A percentile compares a stretch with the other conserved stretches of the same genome.
Conservation (phyloP, 2,113 vertebrate species). For the Shinisaurus crocodilurus region DNA sequence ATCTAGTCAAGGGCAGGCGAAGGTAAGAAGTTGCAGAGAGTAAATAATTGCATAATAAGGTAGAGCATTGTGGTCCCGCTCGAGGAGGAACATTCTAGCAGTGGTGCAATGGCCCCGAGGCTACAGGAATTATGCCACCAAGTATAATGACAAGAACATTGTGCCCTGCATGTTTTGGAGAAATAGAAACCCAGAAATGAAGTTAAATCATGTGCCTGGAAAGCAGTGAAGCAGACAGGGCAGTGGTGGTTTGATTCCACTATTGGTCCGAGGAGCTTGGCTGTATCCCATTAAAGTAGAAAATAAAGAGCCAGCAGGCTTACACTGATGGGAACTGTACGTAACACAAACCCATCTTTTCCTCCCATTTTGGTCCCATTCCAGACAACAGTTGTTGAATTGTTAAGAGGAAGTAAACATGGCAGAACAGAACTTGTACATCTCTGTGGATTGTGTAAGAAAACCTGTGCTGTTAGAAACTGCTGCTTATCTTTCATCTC, state of each 20-base stretch:
- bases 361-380: background rate
- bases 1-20: background rate
- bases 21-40: background rate
- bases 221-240: slow-evolving; percentile 48
- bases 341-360: background rate
- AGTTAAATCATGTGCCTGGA: slow-evolving; percentile 66
- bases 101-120: slow-evolving; percentile 62
- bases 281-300: slow-evolving; percentile 51
- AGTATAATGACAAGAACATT: slow-evolving; percentile 58
- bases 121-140: slow-evolving; percentile 60
- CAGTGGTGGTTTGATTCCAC: slow-evolving; percentile 54
- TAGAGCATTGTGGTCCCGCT: slow-evolving; percentile 47
- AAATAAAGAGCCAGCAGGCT: background rate
- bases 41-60: slow-evolving; percentile 55
- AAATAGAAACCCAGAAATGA: slow-evolving; percentile 67
- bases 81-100: slow-evolving; percentile 55
- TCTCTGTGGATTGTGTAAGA: background rate
- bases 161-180: slow-evolving; percentile 1
- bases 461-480: background rate
- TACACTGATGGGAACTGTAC: background rate
- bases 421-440: background rate
- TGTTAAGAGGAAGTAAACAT: background rate
- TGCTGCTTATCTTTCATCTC: background rate
- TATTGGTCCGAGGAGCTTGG: slow-evolving; percentile 49
- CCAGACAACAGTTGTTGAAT: background rate